Base-by-base conservation (phyloP, 2,888 invertebrate species). In the Pseudococcus viburni region DNA sequence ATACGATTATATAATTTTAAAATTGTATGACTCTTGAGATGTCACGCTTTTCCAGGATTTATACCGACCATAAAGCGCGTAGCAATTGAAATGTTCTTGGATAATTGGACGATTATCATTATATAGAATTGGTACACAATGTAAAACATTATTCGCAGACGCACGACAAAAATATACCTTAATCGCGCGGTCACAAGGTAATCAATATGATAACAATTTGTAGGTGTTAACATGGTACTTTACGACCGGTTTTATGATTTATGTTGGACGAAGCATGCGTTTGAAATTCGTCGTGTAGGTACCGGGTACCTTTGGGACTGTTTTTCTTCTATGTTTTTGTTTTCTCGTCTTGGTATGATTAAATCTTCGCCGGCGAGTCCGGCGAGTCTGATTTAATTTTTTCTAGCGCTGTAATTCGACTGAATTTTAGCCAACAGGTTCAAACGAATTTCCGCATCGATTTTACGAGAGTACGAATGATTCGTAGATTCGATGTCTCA, bases 31-130 rank as follows among this genome's bases (percentile, higher is more conserved):
- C 33, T 73, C 73, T 73, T 73, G 46, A 83, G 80, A 83, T 46
- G 80, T 83, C 80, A 83, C 80, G 80, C 80, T 83, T 83, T 83
- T 83, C 80, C 80, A 83, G 42, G 46, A 83, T 83, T 83, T 46
- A 83, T 83, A 83, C 19, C 80, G n/a, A 83, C 80, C 33, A 83
- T 83, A 46, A 83, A 46, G 46, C 80, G 46, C 80, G 39, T 83
- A 46, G 80, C 80, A 19, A 83, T 83, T 83, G 80, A 83, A 83
- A 46, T 83, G 39, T 83, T 83, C 46, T 46, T 19, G 19, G 80
- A 83, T 83, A 83, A 83, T 83, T 83, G 80, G 80, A 83, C 80
- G 46, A 11, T 83, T 83, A 83, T 83, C 80, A 46, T 83, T 46
- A 46, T 22, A 46, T 46, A 19, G 33, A 73, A 73, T 73, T 73